A percentile compares a stretch with the other conserved stretches of the same genome.
Conservation (phyloP, 2,797 vertebrate species). For the Cyclura pinguis region DNA sequence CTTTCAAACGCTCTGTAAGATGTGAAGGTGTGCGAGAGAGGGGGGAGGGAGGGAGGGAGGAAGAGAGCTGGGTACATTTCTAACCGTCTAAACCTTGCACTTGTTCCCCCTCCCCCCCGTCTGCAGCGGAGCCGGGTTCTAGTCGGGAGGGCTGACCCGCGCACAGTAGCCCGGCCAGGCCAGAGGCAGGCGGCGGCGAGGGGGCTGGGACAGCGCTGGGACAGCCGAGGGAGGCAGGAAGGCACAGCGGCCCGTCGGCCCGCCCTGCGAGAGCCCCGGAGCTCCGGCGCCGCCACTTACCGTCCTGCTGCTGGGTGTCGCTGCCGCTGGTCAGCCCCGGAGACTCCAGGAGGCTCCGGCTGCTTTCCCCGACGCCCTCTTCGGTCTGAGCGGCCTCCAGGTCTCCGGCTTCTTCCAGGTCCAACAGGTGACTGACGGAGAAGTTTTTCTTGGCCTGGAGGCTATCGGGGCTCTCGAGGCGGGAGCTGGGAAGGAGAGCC, state of each 20-base stretch:
- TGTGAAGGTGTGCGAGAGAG: no score
- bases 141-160: no score
- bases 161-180: neutral
- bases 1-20: no score
- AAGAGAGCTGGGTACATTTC: no score
- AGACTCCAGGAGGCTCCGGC: constrained; percentile 93
- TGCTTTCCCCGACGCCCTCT: constrained; percentile 90
- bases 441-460: constrained; percentile 99
- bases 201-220: no score
- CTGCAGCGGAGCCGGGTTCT: no score
- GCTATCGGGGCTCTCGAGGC: constrained; percentile 91
- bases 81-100: no score
- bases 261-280: neutral
- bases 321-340: constrained; percentile 96
- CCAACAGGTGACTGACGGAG: constrained; percentile 98
- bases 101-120: no score
- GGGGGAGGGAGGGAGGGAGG: no score
- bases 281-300: constrained; percentile 83
- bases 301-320: constrained; percentile 96
- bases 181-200: neutral
- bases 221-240: neutral
- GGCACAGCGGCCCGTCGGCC: no score
- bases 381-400: constrained; percentile 93
- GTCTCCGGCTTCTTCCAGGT: constrained; percentile 95
- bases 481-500: constrained; percentile 83